These are phyloP conservation scores for Hydroisotoma schaefferi DNA, from an alignment of 2,888 invertebrate species.

Conservation along the genomic window DNA sequence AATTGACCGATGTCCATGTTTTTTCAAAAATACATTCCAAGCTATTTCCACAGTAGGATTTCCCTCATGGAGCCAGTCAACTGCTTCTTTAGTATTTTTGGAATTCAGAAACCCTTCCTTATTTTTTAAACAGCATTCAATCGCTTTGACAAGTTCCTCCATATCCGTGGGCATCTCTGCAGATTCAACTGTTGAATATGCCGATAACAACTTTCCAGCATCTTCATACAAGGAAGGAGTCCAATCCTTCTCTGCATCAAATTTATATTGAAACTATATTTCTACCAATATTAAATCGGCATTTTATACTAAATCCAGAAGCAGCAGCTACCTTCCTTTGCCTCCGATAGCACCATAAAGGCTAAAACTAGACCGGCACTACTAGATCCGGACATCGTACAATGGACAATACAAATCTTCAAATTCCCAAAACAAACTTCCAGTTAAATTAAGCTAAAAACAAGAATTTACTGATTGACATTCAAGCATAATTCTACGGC, in stretches of 20 bases:
- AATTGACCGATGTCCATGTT: conserved; percentile 66
- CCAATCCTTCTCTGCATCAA: conserved; percentile 57
- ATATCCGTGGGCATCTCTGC: conserved; percentile 67
- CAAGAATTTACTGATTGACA: no score
- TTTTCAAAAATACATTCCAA: conserved; percentile 61
- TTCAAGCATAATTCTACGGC: no score
- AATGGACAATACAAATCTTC: no score
- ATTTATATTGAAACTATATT: neutral
- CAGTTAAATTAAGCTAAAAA: no score
- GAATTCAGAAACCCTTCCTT: conserved; percentile 50
- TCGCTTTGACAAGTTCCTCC: conserved; percentile 54
- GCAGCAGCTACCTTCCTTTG: conserved; percentile 46
- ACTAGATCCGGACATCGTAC: conserved; percentile 53
- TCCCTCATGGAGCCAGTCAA: conserved; percentile 57
- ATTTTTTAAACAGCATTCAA: conserved; percentile 53
- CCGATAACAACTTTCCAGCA: conserved; percentile 65
- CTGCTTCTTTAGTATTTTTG: conserved; percentile 54
- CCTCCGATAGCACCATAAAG: conserved; percentile 49
- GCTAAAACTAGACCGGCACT: conserved; percentile 40
- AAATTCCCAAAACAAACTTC: no score
- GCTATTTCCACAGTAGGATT: conserved; percentile 55
- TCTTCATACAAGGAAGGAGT: conserved; percentile 65
- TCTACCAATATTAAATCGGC: no score
- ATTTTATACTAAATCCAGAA: neutral
- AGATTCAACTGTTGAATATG: conserved; percentile 67